These are phyloP conservation scores for Stenodera caucasica DNA, from an alignment of 2,888 invertebrate species.

Conservation along the genomic window DNA sequence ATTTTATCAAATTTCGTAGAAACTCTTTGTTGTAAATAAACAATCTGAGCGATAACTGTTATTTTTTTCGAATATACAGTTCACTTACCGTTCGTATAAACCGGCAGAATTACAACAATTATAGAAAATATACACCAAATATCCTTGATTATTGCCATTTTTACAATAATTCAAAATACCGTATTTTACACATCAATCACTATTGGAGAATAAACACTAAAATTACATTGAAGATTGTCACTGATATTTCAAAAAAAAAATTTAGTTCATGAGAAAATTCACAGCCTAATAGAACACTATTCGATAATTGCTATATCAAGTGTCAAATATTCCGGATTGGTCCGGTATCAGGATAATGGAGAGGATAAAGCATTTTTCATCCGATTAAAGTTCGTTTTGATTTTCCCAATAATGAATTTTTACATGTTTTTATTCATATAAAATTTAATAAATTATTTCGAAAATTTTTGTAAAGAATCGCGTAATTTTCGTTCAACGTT, in stretches of 20 bases:
- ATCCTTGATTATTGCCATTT: slow-evolving; percentile 38
- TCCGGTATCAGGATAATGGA: neutral
- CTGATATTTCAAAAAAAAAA: slow-evolving; percentile 34
- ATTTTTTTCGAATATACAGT: too few species aligned
- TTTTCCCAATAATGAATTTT: neutral
- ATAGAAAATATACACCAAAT: slow-evolving; percentile 26
- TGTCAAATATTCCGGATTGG: neutral
- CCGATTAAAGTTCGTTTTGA: too few species aligned
- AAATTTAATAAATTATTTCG: neutral
- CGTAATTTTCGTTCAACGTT: slow-evolving; percentile 4
- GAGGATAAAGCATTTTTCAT: neutral
- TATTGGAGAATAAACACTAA: too few species aligned
- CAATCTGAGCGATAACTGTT: neutral
- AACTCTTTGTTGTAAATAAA: neutral
- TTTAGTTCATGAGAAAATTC: too few species aligned
- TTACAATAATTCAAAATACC: slow-evolving; percentile 33
- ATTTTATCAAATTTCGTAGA: slow-evolving; percentile 4
- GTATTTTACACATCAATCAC: slow-evolving; percentile 38
- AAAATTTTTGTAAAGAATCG: neutral
- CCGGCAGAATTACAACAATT: slow-evolving; percentile 17
- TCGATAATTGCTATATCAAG: neutral
- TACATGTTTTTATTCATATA: neutral
- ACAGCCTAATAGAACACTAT: neutral
- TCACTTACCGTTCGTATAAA: slow-evolving; percentile 18
- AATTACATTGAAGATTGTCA: slow-evolving; percentile 33